phyloP scores from a whole-genome alignment of 2,113 vertebrate genomes.

The Heterochromis multidens region DNA sequence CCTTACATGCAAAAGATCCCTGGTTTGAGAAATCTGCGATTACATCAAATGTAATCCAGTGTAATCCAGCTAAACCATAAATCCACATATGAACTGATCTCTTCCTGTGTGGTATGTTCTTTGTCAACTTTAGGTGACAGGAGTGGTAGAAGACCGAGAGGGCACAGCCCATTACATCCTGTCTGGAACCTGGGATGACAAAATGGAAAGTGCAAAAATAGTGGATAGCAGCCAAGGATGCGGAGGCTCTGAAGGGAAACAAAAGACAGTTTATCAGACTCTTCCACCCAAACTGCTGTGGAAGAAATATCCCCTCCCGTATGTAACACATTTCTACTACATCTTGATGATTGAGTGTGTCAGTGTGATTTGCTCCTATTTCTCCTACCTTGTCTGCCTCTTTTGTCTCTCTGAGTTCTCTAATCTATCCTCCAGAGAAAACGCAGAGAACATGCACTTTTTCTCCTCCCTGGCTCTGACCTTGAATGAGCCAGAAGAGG shows the following conservation, averaged over 20 bases:
- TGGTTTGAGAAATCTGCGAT: too few species aligned
- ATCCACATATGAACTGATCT: not conserved
- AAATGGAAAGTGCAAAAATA: conserved; percentile 92
- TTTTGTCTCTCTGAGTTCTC: not conserved
- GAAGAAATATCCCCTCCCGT: conserved; percentile 96
- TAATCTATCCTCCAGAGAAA: conserved; percentile 75
- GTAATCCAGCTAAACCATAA: not conserved
- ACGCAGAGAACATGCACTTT: conserved; percentile 94
- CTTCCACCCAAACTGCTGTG: conserved; percentile 88
- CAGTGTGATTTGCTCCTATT: not conserved
- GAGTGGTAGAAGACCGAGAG: conserved; percentile 83
- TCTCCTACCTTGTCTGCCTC: not conserved
- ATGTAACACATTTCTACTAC: conserved; percentile 20
- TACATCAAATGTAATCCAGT: too few species aligned
- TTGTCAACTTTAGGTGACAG: conserved; percentile 80
- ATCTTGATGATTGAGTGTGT: not conserved
- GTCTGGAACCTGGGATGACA: conserved; percentile 93
- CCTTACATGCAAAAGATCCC: too few species aligned
- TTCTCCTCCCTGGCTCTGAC: conserved; percentile 93
- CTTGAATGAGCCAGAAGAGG: conserved; percentile 87
- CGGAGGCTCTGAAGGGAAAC: conserved; percentile 84
- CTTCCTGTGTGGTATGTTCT: not conserved
- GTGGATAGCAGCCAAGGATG: conserved; percentile 86
- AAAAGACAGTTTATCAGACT: conserved; percentile 93
- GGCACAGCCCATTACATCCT: conserved; percentile 87